Evolutionary conservation across 2,888 invertebrate genomes (phyloP), one percentile per base, ranked within the genome.

Genomic region (Odiellus spinosus): DNA sequence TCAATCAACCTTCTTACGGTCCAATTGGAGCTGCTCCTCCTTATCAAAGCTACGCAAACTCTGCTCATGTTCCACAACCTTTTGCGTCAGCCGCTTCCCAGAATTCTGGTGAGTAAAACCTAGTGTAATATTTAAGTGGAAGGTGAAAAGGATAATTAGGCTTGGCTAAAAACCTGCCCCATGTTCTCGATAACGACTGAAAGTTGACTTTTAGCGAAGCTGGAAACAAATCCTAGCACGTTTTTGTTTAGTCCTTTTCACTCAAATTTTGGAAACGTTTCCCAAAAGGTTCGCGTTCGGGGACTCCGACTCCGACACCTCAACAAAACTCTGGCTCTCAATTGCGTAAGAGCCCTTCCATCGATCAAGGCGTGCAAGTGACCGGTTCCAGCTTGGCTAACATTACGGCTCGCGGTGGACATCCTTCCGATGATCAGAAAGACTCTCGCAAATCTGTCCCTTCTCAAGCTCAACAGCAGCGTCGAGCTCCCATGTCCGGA

Each of bases 351-450:
- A 86, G 86, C 58, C 84, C 86, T 44, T 83, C 85, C 2, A 76
- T 78, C 56, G 88, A 90, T 65, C 82, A 86, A 67, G 79, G 81
- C 53, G 78, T 80, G 40, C 86, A 86, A 70, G 80, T 64, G 8
- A 50, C 50, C 45, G 53, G 46, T 51, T 53, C 40, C 18, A 26
- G 8, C 8, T 8, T 26, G 4, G 8, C 8, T 8, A 26, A 26
- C 8, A 4, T 26, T 26, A 20, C 18, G 14, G 14, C 43, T 18
- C 3, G 14, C n/a, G 20, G 44, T 36, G 26, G 26, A 26, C 5
- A 8, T 8, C 5, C 5, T 4, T 8, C 4, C 8, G 18, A 10
- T 2, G 38, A 44, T n/a, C 19, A 15, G 33, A 43, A 43, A 34
- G 43, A 43, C 6, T 8, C 26, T 26, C 26, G 26, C 26, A 26